phyloP scores from a whole-genome alignment of 2,113 vertebrate species.

The Zosterops japonicus region DNA sequence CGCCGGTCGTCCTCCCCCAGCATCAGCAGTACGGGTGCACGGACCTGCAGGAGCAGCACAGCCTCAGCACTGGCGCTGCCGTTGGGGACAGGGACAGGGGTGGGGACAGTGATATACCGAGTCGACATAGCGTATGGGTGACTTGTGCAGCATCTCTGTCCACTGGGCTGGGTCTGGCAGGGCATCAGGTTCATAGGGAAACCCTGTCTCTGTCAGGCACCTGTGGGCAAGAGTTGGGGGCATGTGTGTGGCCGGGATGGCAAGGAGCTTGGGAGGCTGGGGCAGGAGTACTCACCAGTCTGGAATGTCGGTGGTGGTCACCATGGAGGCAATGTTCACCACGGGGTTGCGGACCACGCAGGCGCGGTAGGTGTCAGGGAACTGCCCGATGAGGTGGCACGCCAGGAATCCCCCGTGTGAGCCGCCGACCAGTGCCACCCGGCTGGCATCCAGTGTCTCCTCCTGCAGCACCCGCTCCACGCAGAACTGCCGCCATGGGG shows the following conservation, averaged over 20 bases:
- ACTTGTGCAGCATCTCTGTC: slow-evolving; percentile 86
- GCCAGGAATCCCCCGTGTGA: slow-evolving; percentile 95
- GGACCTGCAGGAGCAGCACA: slow-evolving; percentile 76
- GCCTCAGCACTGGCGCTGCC: neutral
- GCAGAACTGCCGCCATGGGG: slow-evolving; percentile 74
- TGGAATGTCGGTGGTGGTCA: slow-evolving; percentile 88
- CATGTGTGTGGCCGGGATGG: fast-evolving
- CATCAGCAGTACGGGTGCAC: slow-evolving; percentile 85
- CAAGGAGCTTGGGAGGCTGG: neutral
- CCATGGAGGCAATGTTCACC: slow-evolving; percentile 89
- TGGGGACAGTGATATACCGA: slow-evolving; percentile 59
- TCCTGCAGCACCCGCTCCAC: slow-evolving; percentile 83
- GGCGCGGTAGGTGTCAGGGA: slow-evolving; percentile 86
- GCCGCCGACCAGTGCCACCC: slow-evolving; percentile 84
- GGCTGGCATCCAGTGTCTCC: slow-evolving; percentile 73
- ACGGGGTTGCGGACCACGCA: slow-evolving; percentile 90
- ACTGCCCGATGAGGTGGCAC: slow-evolving; percentile 94
- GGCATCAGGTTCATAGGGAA: slow-evolving; percentile 70
- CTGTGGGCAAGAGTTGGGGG: slow-evolving; percentile 53
- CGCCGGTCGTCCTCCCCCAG: slow-evolving; percentile 90
- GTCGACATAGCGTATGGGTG: slow-evolving; percentile 82
- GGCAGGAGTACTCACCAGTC: slow-evolving; percentile 82
- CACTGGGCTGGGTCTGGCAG: slow-evolving; percentile 78
- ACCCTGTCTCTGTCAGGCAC: slow-evolving; percentile 87
- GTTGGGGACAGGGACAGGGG: neutral